These are phyloP conservation scores for Phocoena phocoena DNA, from an alignment of 2,113 vertebrate species.

Conservation along the genomic window DNA sequence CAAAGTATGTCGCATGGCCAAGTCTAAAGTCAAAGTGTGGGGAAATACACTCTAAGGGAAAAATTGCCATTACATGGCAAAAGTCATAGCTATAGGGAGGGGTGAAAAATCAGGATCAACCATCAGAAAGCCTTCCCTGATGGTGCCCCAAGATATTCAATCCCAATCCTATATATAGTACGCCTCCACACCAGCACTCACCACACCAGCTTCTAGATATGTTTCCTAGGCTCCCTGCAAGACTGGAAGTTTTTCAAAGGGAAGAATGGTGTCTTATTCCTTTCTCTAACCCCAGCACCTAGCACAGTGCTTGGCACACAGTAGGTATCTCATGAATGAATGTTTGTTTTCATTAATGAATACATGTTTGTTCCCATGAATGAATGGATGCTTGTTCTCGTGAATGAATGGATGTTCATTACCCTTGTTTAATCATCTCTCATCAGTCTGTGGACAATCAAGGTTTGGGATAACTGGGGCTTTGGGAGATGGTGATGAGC, in stretches of 20 bases:
- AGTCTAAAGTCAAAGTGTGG: not conserved
- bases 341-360: constrained; percentile 44
- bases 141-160: not conserved
- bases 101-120: not conserved
- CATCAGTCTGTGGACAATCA: not conserved
- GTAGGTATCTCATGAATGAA: constrained; percentile 17
- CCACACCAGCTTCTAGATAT: not conserved
- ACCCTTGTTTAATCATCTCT: not conserved
- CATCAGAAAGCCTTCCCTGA: not conserved
- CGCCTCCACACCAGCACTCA: not conserved
- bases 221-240: not conserved
- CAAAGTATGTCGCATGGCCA: not conserved
- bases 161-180: not conserved
- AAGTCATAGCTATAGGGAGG: not conserved
- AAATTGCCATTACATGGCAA: not conserved
- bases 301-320: not conserved
- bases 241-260: not conserved
- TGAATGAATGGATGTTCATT: constrained; percentile 18
- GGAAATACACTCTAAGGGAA: not conserved
- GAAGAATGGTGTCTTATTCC: not conserved
- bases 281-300: not conserved
- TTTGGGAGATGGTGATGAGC: not conserved
- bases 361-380: constrained; percentile 23
- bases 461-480: not conserved
- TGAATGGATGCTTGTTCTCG: constrained; percentile 30